phyloP scores from a whole-genome alignment of 1,140 invertebrate species.

The Drosophila orosa region DNA sequence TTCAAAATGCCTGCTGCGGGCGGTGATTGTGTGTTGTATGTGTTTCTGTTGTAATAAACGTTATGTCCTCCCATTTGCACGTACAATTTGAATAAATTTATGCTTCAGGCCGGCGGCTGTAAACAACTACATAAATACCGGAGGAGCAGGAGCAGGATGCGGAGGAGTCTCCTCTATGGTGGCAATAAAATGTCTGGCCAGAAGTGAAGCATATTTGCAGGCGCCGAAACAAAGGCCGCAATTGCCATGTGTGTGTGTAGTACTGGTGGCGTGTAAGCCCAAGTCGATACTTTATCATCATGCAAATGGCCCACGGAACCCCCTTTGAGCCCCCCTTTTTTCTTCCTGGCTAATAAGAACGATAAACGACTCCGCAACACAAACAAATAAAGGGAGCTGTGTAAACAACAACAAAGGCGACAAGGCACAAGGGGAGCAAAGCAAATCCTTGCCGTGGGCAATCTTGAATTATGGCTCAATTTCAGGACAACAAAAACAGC shows the following conservation, averaged over 20 bases:
- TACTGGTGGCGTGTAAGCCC: slow-evolving; percentile 41
- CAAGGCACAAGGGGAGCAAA: slow-evolving; percentile 12
- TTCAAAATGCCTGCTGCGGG: slow-evolving; percentile 18
- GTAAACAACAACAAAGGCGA: slow-evolving; percentile 27
- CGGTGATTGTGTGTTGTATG: background rate
- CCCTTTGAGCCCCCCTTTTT: slow-evolving; percentile 4
- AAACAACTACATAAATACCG: slow-evolving; percentile 73
- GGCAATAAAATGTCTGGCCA: slow-evolving; percentile 57
- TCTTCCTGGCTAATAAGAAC: slow-evolving; percentile 54
- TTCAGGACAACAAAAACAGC: slow-evolving; percentile 5
- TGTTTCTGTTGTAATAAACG: slow-evolving; percentile 51
- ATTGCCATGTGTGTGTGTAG: slow-evolving; percentile 6
- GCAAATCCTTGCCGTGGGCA: slow-evolving; percentile 34
- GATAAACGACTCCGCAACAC: slow-evolving; percentile 49
- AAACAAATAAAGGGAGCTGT: slow-evolving; percentile 31
- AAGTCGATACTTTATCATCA: slow-evolving; percentile 73
- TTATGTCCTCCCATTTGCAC: slow-evolving; percentile 61
- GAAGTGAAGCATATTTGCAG: slow-evolving; percentile 58
- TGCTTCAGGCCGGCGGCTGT: slow-evolving; percentile 39
- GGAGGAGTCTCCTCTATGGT: slow-evolving; percentile 3
- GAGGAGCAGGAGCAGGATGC: background rate
- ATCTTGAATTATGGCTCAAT: slow-evolving; percentile 57
- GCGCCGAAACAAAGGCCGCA: slow-evolving; percentile 44
- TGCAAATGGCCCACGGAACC: slow-evolving; percentile 54
- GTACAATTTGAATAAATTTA: slow-evolving; percentile 70